Base-by-base conservation (phyloP, 2,113 vertebrate species). In the Raja brachyura region DNA sequence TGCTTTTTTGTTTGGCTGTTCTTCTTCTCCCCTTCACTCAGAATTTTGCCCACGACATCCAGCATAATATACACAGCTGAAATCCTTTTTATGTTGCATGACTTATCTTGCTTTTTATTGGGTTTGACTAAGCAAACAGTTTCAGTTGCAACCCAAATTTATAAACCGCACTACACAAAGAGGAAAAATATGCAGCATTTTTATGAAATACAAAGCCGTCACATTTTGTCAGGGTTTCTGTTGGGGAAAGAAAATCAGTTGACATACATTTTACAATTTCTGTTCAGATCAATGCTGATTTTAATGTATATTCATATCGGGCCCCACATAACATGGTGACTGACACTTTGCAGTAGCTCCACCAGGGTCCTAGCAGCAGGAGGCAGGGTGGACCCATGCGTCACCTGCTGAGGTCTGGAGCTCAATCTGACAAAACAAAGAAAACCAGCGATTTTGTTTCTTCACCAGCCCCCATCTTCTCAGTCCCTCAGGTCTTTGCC, bases 91-190 rank as follows among this genome's bases (percentile, higher is more conserved):
- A 13, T 73, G 20, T 73, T 92, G 22, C 31, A 70, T 92, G 66
- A 92, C 66, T 73, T 48, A 48, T 39, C 33, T 92, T 48, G 31
- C 20, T 92, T 92, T 92, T 73, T 92, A 73, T 92, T 92, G 88
- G 16, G 20, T 73, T 92, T 73, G 66, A 73, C 88, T 25, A 73
- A 86, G 25, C 28, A 14, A 73, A 25, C 48, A 85, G 81, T 59
- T 85, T 56, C 54, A 85, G 54, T 3, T 13, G 22, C 33, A 48
- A 18, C 20, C 31, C 33, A 70, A 63, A 90, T 68, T 90, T 90
- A 68, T 90, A 68, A 66, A 63, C 63, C 20, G 13, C 14, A 31
- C n/a, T 90, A 25, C 70, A 31, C 16, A 48, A 22, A 25, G 7
- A 73, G 8, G 5, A 11, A 48, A 20, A 39, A 73, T 70, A 73